These are phyloP conservation scores for Pterocles burchelli DNA, from an alignment of 2,113 vertebrate genomes.

Conservation along the genomic window DNA sequence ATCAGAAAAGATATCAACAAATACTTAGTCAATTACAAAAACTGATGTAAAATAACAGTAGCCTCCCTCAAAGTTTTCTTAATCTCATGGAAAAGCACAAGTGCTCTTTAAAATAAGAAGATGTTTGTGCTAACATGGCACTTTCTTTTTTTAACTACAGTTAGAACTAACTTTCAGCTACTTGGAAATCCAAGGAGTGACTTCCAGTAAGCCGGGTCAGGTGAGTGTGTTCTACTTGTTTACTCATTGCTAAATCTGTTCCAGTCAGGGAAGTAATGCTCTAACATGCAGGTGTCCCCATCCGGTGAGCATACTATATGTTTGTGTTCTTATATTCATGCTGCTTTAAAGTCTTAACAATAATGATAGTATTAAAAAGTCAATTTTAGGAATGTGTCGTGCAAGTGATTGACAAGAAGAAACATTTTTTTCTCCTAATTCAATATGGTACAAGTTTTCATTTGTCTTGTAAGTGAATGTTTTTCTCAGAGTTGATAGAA, in stretches of 20 bases:
- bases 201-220: slow-evolving; percentile 90
- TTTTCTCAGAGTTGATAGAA: not conserved
- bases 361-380: not conserved
- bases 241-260: not conserved
- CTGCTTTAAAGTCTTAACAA: not conserved
- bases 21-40: not conserved
- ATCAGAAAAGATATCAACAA: not conserved
- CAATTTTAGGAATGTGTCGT: not conserved
- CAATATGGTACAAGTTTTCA: not conserved
- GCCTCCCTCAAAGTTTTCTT: not conserved
- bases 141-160: slow-evolving; percentile 72
- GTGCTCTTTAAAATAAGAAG: not conserved
- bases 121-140: not conserved
- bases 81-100: not conserved
- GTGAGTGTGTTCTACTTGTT: slow-evolving; percentile 71
- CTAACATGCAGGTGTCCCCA: not conserved
- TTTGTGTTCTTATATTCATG: not conserved
- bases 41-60: not conserved
- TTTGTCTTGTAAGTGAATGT: not conserved
- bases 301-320: not conserved
- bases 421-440: not conserved
- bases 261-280: not conserved
- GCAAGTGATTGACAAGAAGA: not conserved
- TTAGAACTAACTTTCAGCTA: slow-evolving; percentile 95
- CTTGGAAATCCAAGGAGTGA: slow-evolving; percentile 94